Percentiles rank a stretch among this genome's conserved stretches.
phyloP scores from a whole-genome alignment of 2,797 vertebrate species.

The Myotis pilosus region DNA sequence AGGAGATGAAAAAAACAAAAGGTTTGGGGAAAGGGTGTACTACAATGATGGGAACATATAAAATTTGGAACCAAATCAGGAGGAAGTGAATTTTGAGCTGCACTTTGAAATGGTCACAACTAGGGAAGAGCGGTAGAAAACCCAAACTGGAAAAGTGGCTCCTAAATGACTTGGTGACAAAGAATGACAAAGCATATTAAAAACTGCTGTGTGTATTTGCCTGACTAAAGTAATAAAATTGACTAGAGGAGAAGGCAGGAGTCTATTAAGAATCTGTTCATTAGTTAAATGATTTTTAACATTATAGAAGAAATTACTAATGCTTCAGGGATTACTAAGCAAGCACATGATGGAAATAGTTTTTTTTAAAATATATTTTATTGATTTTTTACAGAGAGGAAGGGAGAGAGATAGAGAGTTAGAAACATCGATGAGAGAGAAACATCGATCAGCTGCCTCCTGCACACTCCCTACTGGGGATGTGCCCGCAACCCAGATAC shows the following conservation, averaged over 20 bases:
- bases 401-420: too few relatives aligned
- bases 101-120: conserved; percentile 7
- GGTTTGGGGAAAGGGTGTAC: not conserved
- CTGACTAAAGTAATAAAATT: conserved; percentile 12
- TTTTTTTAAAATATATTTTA: too few relatives aligned
- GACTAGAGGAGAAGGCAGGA: not conserved
- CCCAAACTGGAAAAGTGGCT: not conserved
- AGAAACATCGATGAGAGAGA: too few relatives aligned
- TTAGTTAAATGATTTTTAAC: conserved; percentile 44
- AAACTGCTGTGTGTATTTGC: not conserved
- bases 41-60: not conserved
- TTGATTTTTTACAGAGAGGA: too few relatives aligned
- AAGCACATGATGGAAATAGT: conserved; percentile 1
- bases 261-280: not conserved
- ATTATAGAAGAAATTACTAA: conserved; percentile 51
- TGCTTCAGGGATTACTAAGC: conserved; percentile 34
- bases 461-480: too few relatives aligned
- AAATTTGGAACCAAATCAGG: not conserved
- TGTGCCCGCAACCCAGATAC: too few relatives aligned
- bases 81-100: not conserved
- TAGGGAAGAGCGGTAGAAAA: not conserved
- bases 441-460: too few relatives aligned
- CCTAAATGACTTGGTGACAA: not conserved
- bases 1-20: not conserved
- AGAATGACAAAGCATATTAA: not conserved